A percentile compares a stretch with the other conserved stretches of the same genome.
These are phyloP conservation scores for Callyntrura guangdongensis DNA, from an alignment of 2,888 invertebrate genomes.

Conservation along the genomic window DNA sequence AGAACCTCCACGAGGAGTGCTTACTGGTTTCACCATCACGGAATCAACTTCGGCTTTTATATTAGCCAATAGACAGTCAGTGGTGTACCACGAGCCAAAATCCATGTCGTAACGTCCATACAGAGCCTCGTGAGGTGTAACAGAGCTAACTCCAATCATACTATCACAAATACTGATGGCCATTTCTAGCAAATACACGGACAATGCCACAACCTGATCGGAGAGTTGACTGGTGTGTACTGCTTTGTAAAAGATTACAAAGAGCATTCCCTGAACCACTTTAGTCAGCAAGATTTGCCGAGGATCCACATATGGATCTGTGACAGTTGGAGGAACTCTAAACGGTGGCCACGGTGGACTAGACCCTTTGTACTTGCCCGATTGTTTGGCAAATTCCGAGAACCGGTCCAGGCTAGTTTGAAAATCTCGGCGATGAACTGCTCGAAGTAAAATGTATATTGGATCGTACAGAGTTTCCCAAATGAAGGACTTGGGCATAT, in stretches of 20 bases:
- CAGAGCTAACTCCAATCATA: slow-evolving; percentile 84
- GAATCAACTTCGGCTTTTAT: slow-evolving; percentile 89
- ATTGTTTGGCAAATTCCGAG: slow-evolving; percentile 90
- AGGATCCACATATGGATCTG: slow-evolving; percentile 90
- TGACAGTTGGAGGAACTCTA: slow-evolving; percentile 90
- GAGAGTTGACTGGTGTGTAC: slow-evolving; percentile 91
- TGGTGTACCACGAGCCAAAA: slow-evolving; percentile 90
- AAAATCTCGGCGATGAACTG: slow-evolving; percentile 96
- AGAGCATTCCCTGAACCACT: slow-evolving; percentile 91
- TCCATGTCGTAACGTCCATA: slow-evolving; percentile 88
- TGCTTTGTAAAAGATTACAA: slow-evolving; percentile 94
- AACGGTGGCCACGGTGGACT: slow-evolving; percentile 93
- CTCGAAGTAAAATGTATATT: slow-evolving; percentile 95
- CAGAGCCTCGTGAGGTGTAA: slow-evolving; percentile 85
- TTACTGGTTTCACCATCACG: slow-evolving; percentile 87
- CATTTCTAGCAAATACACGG: slow-evolving; percentile 95
- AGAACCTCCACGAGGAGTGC: slow-evolving; percentile 27
- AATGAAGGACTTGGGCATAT: slow-evolving; percentile 92
- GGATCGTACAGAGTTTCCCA: slow-evolving; percentile 98
- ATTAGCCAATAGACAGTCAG: slow-evolving; percentile 92
- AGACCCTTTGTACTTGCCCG: slow-evolving; percentile 88
- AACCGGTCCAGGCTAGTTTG: slow-evolving; percentile 98
- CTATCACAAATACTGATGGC: slow-evolving; percentile 88
- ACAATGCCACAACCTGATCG: slow-evolving; percentile 95
- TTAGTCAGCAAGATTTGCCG: slow-evolving; percentile 88